Base-by-base conservation (phyloP, 2,888 invertebrate genomes). In the Melanostoma mellinum region DNA sequence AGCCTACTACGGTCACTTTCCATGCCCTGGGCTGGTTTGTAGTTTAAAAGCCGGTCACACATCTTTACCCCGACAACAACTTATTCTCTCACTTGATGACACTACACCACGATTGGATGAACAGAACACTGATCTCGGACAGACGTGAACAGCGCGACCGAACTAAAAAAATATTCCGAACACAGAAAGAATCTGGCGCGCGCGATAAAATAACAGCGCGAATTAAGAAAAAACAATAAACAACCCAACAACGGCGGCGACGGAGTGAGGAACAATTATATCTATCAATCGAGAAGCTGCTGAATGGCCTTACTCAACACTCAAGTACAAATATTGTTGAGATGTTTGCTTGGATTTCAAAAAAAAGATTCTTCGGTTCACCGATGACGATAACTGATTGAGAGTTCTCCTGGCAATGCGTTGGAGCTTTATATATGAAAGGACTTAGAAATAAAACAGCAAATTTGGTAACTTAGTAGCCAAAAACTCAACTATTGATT, bases 1-100 rank as follows among this genome's bases (percentile, higher is more conserved):
- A 89, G 89, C 32, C 89, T 88, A 52, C 89, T 90, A 69, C 90
- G 90, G 89, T 68, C 84, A 33, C 32, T 55, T 8, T 55, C 55
- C 30, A 46, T 60, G 35, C 48, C 67, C 53, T 88, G 88, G 71
- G 87, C 88, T 52, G 88, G 85, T 86, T 88, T 89, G 81, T 88
- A 89, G 85, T 87, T 86, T 60, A 88, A 86, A 87, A 91, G 89
- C 86, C 89, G 88, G 86, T 90, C 90, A 87, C 89, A 89, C 91
- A 91, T 82, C 44, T 68, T 81, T 35, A 33, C 30, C 6, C 4
- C 30, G 6, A 8, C 63, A 46, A 20, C n/a, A 42, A 30, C 20
- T 55, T 52, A 20, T 20, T 52, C 3, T 32, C 9, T n/a, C 53
- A 42, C 32, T 53, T 35, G n/a, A 6, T 52, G 48, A 38, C 8